phyloP scores from a whole-genome alignment of 2,888 invertebrate genomes.

The Epsilonema sp. region DNA sequence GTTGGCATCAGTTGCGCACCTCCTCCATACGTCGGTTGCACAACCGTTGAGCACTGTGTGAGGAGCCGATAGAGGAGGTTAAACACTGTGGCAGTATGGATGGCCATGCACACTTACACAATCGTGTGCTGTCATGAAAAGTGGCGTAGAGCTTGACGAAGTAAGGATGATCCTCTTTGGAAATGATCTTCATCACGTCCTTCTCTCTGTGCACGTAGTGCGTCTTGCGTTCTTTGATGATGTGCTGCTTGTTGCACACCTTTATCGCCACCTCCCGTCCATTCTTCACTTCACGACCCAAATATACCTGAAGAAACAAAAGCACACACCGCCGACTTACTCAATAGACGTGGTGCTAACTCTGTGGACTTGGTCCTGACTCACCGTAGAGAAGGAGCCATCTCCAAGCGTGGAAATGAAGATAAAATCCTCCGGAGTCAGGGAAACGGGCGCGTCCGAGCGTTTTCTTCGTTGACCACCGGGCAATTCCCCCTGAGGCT shows the following conservation, averaged over 20 bases:
- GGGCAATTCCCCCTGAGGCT: too few species aligned
- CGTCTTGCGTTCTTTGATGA: slow-evolving; percentile 71
- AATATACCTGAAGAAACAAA: too few species aligned
- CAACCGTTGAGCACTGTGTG: too few species aligned
- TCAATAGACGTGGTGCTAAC: too few species aligned
- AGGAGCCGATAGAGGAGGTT: too few species aligned
- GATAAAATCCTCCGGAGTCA: slow-evolving; percentile 68
- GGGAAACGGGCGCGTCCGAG: too few species aligned
- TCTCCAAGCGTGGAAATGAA: slow-evolving; percentile 90
- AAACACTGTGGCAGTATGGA: too few species aligned
- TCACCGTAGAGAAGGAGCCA: slow-evolving; percentile 81
- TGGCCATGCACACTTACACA: too few species aligned
- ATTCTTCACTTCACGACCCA: slow-evolving; percentile 72
- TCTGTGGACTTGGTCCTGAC: not conserved
- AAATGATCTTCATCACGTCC: slow-evolving; percentile 68
- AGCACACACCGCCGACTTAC: slow-evolving; percentile 9
- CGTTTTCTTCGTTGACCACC: too few species aligned
- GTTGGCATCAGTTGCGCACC: too few species aligned
- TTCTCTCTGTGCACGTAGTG: slow-evolving; percentile 82
- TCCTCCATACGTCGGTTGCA: too few species aligned
- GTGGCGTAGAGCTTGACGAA: slow-evolving; percentile 85
- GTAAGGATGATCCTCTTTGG: slow-evolving; percentile 47
- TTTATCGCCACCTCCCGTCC: slow-evolving; percentile 87
- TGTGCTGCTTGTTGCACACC: slow-evolving; percentile 81
- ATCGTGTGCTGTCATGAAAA: slow-evolving; percentile 73